Conservation (phyloP, 2,888 invertebrate species). For the Sussaba pulchella region DNA sequence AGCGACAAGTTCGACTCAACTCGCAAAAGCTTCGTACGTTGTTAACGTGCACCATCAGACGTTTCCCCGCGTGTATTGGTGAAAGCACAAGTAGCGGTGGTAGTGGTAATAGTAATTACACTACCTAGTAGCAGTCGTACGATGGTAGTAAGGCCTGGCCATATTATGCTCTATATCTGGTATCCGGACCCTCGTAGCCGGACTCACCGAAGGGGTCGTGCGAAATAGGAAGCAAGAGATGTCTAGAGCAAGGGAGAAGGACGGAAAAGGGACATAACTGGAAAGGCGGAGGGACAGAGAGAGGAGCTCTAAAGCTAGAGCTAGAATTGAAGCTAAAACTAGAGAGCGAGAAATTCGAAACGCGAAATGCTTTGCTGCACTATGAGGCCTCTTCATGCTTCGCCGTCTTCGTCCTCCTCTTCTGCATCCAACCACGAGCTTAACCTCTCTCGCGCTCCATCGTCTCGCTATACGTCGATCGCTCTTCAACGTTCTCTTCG, state of each 20-base stretch:
- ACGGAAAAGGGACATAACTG: constrained; percentile 21
- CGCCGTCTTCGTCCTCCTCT: constrained; percentile 32
- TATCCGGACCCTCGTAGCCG: constrained; percentile 7
- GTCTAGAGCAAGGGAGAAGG: constrained; percentile 28
- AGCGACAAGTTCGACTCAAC: constrained; percentile 81
- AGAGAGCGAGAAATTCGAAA: constrained; percentile 48
- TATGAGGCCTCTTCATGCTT: constrained; percentile 12
- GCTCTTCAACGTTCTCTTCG: constrained; percentile 33
- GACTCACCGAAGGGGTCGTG: constrained; percentile 16
- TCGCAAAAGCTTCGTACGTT: constrained; percentile 78
- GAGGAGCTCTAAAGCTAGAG: constrained; percentile 41
- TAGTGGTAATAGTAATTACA: constrained; percentile 51
- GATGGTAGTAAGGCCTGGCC: constrained; percentile 36
- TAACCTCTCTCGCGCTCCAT: constrained; percentile 27
- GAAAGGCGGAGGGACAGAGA: not conserved
- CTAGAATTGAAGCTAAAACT: constrained; percentile 41
- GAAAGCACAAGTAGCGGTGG: constrained; percentile 19
- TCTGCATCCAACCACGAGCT: constrained; percentile 4
- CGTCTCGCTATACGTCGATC: constrained; percentile 38
- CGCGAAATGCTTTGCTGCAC: constrained; percentile 34
- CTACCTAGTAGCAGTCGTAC: constrained; percentile 31
- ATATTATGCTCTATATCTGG: constrained; percentile 44
- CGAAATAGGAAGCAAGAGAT: constrained; percentile 36
- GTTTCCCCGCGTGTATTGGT: not conserved
- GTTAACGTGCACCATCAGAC: constrained; percentile 62